Conservation (phyloP, 1,140 invertebrate genomes). For the Ganaspis sp. region DNA sequence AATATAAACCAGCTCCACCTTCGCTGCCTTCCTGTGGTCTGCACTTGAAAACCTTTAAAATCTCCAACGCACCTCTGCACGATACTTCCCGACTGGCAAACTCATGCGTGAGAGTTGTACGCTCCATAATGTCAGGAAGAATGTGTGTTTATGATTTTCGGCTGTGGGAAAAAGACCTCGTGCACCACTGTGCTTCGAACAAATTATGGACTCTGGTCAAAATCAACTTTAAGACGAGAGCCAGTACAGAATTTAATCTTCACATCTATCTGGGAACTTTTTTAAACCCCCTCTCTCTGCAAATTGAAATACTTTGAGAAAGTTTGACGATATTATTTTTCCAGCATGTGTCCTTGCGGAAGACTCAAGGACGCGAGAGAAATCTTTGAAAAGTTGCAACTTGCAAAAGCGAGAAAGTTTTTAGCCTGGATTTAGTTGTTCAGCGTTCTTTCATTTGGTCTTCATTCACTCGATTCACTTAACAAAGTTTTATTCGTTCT, state of each 20-base stretch:
- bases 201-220: neutral
- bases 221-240: neutral
- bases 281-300: no score
- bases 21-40: constrained; percentile 21
- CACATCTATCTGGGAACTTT: neutral
- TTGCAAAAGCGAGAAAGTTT: constrained; percentile 56
- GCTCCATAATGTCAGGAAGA: constrained; percentile 25
- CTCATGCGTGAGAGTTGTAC: constrained; percentile 18
- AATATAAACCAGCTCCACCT: constrained; percentile 53
- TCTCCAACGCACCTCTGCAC: constrained; percentile 15
- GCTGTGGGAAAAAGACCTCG: constrained; percentile 9
- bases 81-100: constrained; percentile 2
- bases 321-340: neutral
- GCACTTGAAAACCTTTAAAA: constrained; percentile 27
- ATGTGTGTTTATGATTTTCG: constrained; percentile 17
- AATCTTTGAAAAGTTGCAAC: neutral
- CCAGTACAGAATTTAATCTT: neutral
- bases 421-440: constrained; percentile 59
- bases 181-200: neutral
- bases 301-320: neutral
- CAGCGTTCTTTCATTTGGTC: constrained; percentile 59
- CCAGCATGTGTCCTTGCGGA: neutral
- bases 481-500: constrained; percentile 60
- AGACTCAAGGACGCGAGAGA: neutral
- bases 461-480: constrained; percentile 61